Evolutionary conservation across 2,113 vertebrate species (phyloP).

Genomic region (Clarias magur): DNA sequence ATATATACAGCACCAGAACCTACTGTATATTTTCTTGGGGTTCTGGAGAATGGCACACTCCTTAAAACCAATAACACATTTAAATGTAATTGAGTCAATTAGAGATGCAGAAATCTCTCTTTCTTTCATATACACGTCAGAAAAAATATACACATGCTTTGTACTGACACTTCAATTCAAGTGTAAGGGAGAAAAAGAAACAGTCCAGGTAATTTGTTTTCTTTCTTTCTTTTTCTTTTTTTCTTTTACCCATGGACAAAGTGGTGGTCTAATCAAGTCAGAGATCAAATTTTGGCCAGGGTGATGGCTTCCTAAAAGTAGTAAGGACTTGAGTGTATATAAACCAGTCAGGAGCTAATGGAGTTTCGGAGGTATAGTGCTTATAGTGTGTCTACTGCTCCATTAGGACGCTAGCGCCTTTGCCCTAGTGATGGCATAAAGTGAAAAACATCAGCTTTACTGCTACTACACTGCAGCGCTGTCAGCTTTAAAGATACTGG

Average conservation of each 20-base stretch:
- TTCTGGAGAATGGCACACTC: neutral
- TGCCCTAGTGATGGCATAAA: neutral
- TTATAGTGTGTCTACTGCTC: constrained; percentile 10
- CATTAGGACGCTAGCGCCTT: neutral
- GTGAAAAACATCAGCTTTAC: constrained; percentile 2
- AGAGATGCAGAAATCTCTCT: neutral
- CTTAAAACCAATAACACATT: neutral
- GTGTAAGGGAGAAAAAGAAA: neutral
- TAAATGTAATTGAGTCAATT: neutral
- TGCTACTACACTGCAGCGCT: neutral
- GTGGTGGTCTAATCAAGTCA: constrained; percentile 22
- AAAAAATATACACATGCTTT: neutral
- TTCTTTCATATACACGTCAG: neutral
- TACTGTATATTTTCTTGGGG: constrained; percentile 15
- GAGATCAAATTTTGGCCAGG: neutral
- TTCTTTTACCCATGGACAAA: neutral
- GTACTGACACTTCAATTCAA: neutral
- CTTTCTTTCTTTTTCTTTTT: neutral
- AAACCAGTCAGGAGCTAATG: constrained; percentile 6
- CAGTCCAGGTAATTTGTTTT: neutral
- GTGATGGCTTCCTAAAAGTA: neutral
- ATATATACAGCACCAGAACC: neutral
- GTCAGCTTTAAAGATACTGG: neutral
- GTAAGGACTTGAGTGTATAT: neutral
- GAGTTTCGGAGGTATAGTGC: neutral